Base-by-base conservation (phyloP, 1,140 invertebrate species). In the Reticulitermes speratus region DNA sequence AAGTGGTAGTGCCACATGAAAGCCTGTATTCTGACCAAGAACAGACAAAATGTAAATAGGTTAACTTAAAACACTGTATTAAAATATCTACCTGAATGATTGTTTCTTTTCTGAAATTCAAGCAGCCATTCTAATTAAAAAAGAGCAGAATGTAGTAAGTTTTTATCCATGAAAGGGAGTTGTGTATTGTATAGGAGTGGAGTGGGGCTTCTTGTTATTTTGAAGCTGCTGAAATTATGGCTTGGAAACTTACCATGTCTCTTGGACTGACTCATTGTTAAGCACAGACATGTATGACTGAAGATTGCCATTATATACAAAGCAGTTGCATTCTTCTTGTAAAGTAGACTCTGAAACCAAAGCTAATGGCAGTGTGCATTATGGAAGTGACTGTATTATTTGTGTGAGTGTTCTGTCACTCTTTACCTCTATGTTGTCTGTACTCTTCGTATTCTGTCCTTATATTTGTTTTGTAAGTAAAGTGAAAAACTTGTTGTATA, bases 401-500 rank as follows among this genome's bases (percentile, higher is more conserved):
- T 65, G 84, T 85, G 84, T 86, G n/a, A 19, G 44, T 82, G 59
- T 82, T 14, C 25, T 75, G 65, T 75, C 65, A 75, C n/a, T 75
- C 65, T 11, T 30, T 30, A 8, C 32, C 48, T 44, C 14, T 52
- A 3, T 21, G 9, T 84, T 45, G 23, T 52, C 38, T 84, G 8
- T 84, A 84, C 32, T 30, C 48, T 52, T 84, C 83, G 23, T 32
- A 11, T 84, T 8, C 38, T 84, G 38, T 84, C 48, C 52, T 55
- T 19, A 21, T 21, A 55, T n/a, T 75, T 75, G n/a, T 86, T 86
- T 86, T 86, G 85, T 86, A 86, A 45, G 38, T 86, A 86, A 86
- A 82, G 8, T 12, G n/a, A 75, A 30, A 75, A 75, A 30, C 65
- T 30, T 69, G 75, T 86, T 69, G 59, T 81, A 86, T 30, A 86